Evolutionary conservation across 1,140 invertebrate genomes (phyloP), one percentile per base, ranked within the genome.

Genomic region (Lordiphosa clarofinis): DNA sequence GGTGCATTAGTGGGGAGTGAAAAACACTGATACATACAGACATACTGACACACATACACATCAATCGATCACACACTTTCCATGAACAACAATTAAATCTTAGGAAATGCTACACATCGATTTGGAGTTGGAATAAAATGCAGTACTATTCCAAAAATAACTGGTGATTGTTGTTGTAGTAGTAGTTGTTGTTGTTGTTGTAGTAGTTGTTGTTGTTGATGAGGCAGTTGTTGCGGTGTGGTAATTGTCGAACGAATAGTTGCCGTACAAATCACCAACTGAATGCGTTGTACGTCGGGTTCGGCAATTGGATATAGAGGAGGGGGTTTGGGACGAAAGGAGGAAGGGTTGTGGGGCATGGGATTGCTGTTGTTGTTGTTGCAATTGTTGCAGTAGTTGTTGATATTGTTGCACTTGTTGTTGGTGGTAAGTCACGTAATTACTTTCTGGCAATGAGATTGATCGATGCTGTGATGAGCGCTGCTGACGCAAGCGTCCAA

Each of bases 371-470:
- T 43, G 62, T 38, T 33, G 33, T 58, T 54, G 46, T 66, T 46
- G 36, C 42, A 31, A 56, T 56, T 66, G 55, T 44, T 50, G 56
- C 31, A 46, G 50, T 73, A 40, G 24, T 33, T 56, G 44, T 64
- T 43, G 44, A 11, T 19, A 39, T 46, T 62, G 50, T 61, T 58
- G 33, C 28, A 46, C 52, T 11, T 57, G 65, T 13, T 59, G 62
- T 2, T 48, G 35, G 11, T 53, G 42, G 52, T 87, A 88, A 28
- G 79, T 67, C 42, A 63, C 66, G 78, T 91, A 90, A 92, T 92
- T 94, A 94, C 94, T 94, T 94, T 94, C 93, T 88, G 94, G 94
- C 87, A 94, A 92, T 81, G 93, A 94, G 90, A 94, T 94, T 90
- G 94, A 94, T 81, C 93, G 93, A 90, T 94, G 78, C 60, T 82